Conservation (phyloP, 2,888 invertebrate genomes). For the Apotomis capreana region DNA sequence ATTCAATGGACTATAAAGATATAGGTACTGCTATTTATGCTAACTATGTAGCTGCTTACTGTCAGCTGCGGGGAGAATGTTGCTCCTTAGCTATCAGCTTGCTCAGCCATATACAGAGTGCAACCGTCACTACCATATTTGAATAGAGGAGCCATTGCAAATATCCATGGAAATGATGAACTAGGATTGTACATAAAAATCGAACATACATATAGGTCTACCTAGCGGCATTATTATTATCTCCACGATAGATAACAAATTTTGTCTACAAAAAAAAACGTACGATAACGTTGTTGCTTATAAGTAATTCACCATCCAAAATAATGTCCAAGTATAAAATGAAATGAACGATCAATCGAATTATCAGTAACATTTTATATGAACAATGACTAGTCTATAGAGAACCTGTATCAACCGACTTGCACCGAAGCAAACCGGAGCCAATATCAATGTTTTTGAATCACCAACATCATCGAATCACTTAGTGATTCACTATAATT, state of each 20-base stretch:
- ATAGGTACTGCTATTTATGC: too few species aligned
- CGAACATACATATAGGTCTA: too few species aligned
- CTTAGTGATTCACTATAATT: conserved; percentile 40
- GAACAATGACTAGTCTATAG: background rate
- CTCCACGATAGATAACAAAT: too few species aligned
- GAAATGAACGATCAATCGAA: background rate
- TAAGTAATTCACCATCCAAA: too few species aligned
- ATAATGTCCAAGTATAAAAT: background rate
- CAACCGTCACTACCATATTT: background rate
- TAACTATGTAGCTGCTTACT: background rate
- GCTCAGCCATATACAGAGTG: background rate
- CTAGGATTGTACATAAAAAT: too few species aligned
- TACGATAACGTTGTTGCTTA: too few species aligned
- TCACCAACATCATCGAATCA: conserved; percentile 39
- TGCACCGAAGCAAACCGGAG: conserved; percentile 23
- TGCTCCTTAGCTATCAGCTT: background rate
- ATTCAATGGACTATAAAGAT: too few species aligned
- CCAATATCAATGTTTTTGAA: conserved; percentile 40
- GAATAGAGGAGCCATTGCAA: background rate
- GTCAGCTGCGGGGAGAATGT: background rate
- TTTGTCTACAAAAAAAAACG: too few species aligned
- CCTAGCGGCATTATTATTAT: too few species aligned
- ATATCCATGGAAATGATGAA: background rate
- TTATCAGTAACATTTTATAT: background rate
- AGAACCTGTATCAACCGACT: conserved; percentile 10